Evolutionary conservation across 2,888 invertebrate species (phyloP).

Genomic region (Eremobia ochroleuca): DNA sequence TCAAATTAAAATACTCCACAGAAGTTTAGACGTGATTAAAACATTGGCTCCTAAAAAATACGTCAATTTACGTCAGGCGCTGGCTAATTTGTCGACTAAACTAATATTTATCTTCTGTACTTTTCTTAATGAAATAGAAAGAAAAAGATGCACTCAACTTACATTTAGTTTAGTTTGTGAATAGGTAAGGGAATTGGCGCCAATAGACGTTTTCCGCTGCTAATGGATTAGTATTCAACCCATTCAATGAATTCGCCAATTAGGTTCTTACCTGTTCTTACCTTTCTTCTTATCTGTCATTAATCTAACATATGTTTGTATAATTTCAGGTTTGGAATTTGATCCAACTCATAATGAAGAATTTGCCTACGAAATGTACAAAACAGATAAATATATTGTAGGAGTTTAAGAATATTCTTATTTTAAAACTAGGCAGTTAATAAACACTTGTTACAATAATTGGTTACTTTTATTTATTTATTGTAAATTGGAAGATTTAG

Average conservation of each 20-base stretch:
- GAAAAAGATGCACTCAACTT: too few relatives aligned
- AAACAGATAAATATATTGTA: slow-evolving; percentile 92
- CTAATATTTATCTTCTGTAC: too few relatives aligned
- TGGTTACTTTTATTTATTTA: neutral
- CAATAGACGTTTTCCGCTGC: neutral
- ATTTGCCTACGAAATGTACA: slow-evolving; percentile 98
- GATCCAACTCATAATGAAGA: slow-evolving; percentile 96
- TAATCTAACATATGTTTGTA: slow-evolving; percentile 10
- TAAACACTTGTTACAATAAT: slow-evolving; percentile 31
- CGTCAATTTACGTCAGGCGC: too few relatives aligned
- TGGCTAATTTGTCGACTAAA: too few relatives aligned
- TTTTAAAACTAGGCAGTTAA: slow-evolving; percentile 25
- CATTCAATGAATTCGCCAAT: neutral
- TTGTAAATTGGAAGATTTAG: neutral
- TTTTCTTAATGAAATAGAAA: too few relatives aligned
- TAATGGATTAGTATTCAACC: neutral
- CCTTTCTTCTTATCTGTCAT: too few relatives aligned
- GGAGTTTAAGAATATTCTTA: slow-evolving; percentile 87
- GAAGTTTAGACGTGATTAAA: too few relatives aligned
- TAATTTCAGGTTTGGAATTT: slow-evolving; percentile 92
- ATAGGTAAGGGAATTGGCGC: too few relatives aligned
- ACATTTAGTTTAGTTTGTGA: too few relatives aligned
- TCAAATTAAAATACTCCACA: too few relatives aligned
- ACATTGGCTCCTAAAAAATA: too few relatives aligned
- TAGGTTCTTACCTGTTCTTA: neutral